Evolutionary conservation across 1,140 invertebrate genomes (phyloP).

Genomic region (Leptinotarsa undecemlineata): DNA sequence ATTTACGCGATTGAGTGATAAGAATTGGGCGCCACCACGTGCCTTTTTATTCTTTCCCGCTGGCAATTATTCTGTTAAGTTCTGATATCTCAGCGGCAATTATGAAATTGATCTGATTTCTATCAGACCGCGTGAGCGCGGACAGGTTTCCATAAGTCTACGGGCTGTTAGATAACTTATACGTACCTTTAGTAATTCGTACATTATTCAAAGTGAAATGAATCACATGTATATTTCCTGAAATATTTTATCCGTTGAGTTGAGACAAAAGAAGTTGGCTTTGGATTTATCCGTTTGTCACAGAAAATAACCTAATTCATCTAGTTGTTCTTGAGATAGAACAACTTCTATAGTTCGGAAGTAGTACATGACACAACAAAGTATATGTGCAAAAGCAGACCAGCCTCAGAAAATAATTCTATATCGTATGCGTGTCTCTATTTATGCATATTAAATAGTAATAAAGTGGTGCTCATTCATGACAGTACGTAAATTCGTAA

Average conservation of each 20-base stretch:
- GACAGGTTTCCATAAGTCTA: neutral
- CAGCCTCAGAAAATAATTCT: too few species aligned
- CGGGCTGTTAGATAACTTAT: neutral
- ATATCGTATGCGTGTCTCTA: too few species aligned
- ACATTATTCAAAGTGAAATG: neutral
- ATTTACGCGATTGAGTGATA: slow-evolving; percentile 48
- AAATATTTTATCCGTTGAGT: neutral
- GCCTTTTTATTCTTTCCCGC: slow-evolving; percentile 18
- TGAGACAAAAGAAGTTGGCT: too few species aligned
- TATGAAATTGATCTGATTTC: neutral
- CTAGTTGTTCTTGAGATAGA: too few species aligned
- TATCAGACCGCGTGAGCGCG: neutral
- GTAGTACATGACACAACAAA: too few species aligned
- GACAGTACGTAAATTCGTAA: too few species aligned
- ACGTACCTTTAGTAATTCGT: neutral
- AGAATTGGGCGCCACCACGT: slow-evolving; percentile 33
- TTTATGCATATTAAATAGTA: too few species aligned
- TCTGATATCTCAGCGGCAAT: slow-evolving; percentile 5
- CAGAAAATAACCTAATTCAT: too few species aligned
- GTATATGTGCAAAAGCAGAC: too few species aligned
- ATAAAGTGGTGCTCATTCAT: too few species aligned
- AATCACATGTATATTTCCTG: neutral
- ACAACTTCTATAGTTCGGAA: too few species aligned
- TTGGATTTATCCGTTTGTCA: too few species aligned
- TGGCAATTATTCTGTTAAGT: slow-evolving; percentile 29